phyloP scores from a whole-genome alignment of 1,140 invertebrate species.

The Hyles euphorbiae region DNA sequence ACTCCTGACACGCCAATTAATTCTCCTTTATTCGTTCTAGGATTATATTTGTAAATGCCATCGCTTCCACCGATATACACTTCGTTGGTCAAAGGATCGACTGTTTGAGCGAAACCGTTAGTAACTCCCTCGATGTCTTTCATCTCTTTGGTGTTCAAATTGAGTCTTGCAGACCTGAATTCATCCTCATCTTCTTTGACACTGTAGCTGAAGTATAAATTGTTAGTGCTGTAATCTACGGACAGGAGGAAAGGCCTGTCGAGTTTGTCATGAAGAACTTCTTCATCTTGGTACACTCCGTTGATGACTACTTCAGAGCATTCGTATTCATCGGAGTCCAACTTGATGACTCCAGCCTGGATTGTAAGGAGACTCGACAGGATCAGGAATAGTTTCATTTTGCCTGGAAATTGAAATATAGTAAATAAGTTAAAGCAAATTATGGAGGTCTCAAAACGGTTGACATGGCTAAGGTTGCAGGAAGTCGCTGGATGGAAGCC shows the following conservation, averaged over 20 bases:
- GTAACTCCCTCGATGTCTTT: conserved; percentile 33
- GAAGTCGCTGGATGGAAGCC: no score
- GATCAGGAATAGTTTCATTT: conserved; percentile 31
- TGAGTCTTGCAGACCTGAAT: conserved; percentile 40
- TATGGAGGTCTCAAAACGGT: no score
- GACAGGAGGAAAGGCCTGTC: conserved; percentile 49
- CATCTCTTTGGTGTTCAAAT: conserved; percentile 50
- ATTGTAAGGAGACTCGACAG: conserved; percentile 26
- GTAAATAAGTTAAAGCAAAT: no score
- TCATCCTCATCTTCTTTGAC: conserved; percentile 32
- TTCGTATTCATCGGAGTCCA: conserved; percentile 15
- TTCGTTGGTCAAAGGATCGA: conserved; percentile 40
- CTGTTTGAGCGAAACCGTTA: conserved; percentile 54
- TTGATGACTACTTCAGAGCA: conserved; percentile 40
- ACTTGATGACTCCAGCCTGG: conserved; percentile 35
- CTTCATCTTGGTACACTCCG: conserved; percentile 30
- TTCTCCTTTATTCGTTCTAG: conserved; percentile 32
- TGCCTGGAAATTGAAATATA: conserved; percentile 21
- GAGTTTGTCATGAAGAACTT: conserved; percentile 34
- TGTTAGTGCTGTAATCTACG: conserved; percentile 42
- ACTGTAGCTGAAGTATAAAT: conserved; percentile 52
- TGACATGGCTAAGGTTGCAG: no score
- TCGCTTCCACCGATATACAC: conserved; percentile 51
- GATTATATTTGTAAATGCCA: conserved; percentile 53
- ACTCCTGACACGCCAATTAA: conserved; percentile 25